phyloP scores from a whole-genome alignment of 2,888 invertebrate genomes.

The Rhamnusium bicolor region DNA sequence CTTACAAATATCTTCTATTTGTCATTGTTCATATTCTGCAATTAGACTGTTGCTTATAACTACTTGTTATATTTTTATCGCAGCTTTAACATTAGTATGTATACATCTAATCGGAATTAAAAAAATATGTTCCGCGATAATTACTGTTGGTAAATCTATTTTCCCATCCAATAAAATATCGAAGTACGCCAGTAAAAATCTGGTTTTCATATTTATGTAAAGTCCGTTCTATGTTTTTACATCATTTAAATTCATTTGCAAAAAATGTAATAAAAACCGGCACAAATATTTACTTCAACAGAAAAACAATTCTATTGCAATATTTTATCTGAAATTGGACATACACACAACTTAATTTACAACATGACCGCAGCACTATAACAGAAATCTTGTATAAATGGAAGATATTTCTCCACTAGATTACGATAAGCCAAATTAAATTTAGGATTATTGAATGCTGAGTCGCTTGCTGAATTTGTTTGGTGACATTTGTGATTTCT shows the following conservation, averaged over 20 bases:
- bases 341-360: slow-evolving; percentile 18
- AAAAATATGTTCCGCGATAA: no score
- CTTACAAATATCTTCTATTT: no score
- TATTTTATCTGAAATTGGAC: slow-evolving; percentile 18
- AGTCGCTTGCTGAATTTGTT: slow-evolving; percentile 39
- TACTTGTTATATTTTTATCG: no score
- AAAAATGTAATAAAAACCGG: not conserved
- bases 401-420: slow-evolving; percentile 25
- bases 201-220: not conserved
- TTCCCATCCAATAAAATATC: no score
- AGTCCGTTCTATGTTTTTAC: not conserved
- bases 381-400: slow-evolving; percentile 18
- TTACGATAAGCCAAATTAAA: slow-evolving; percentile 41
- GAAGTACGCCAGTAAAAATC: not conserved
- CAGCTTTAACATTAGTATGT: no score
- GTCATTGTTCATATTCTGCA: no score
- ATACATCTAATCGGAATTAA: no score
- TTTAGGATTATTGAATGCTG: slow-evolving; percentile 43
- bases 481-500: slow-evolving; percentile 48
- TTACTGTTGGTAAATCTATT: no score
- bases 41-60: no score
- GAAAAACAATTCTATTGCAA: not conserved
- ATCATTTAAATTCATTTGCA: not conserved
- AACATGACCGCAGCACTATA: not conserved
- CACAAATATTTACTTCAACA: not conserved